Conservation (phyloP, 2,113 vertebrate genomes). For the Gallinago media region DNA sequence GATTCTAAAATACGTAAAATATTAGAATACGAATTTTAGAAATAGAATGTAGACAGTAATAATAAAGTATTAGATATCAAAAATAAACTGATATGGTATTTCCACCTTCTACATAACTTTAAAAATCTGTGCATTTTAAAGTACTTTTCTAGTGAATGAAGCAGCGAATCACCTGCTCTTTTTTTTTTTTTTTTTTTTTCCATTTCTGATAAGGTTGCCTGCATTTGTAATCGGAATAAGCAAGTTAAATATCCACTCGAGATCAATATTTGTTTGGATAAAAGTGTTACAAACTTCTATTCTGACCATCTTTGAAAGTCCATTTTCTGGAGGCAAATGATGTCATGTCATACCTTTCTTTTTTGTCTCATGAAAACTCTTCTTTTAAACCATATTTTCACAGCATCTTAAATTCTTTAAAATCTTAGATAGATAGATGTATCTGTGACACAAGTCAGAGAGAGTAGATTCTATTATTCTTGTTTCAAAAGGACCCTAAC, state of each 20-base stretch:
- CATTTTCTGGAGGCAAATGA: neutral
- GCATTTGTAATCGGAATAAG: neutral
- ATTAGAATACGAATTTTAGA: neutral
- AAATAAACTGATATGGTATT: neutral
- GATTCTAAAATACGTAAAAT: neutral
- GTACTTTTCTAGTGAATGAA: neutral
- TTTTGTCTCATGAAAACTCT: neutral
- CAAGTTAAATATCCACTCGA: neutral
- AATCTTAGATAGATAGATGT: neutral
- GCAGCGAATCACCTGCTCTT: accelerated
- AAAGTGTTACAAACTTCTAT: neutral
- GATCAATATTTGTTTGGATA: neutral
- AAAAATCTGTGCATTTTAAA: neutral
- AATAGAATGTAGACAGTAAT: neutral
- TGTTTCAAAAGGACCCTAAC: neutral
- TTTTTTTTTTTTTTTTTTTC: neutral
- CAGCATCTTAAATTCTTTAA: neutral
- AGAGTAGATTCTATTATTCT: neutral
- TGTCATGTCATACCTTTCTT: neutral
- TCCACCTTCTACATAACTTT: neutral
- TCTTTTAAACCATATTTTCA: neutral
- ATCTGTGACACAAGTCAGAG: neutral
- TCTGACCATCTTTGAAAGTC: neutral
- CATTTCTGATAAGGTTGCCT: neutral
- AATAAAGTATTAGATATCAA: neutral